Evolutionary conservation across 1,140 invertebrate genomes (phyloP).

Genomic region (Heliconius congener): DNA sequence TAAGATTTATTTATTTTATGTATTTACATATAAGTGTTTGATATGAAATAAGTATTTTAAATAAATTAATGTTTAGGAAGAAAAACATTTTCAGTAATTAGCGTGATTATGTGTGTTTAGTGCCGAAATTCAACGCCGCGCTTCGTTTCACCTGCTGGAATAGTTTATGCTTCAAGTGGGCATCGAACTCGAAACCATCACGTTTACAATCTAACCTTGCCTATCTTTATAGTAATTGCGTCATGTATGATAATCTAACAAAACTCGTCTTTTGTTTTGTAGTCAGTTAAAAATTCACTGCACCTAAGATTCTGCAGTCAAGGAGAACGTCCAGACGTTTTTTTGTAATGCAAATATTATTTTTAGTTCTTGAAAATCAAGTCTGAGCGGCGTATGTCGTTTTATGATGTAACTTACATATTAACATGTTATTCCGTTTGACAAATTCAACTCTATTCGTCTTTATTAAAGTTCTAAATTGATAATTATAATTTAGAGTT

Average conservation of each 20-base stretch:
- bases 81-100: no score
- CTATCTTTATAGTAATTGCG: no score
- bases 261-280: background rate
- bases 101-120: background rate
- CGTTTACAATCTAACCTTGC: background rate
- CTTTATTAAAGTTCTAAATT: background rate
- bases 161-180: background rate
- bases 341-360: conserved; percentile 43
- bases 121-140: background rate
- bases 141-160: no score
- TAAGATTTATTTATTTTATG: no score
- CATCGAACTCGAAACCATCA: background rate
- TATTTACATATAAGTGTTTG: no score
- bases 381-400: conserved; percentile 17
- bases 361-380: conserved; percentile 43
- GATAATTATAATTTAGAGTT: background rate
- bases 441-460: background rate
- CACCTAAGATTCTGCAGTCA: conserved; percentile 14
- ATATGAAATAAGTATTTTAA: no score
- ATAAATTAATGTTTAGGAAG: no score
- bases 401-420: background rate
- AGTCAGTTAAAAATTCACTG: background rate
- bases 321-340: conserved; percentile 13
- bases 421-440: background rate
- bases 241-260: background rate